Base-by-base conservation (phyloP, 53 echinoderm and acorn worm species). In the Temnopleurus reevesii region DNA sequence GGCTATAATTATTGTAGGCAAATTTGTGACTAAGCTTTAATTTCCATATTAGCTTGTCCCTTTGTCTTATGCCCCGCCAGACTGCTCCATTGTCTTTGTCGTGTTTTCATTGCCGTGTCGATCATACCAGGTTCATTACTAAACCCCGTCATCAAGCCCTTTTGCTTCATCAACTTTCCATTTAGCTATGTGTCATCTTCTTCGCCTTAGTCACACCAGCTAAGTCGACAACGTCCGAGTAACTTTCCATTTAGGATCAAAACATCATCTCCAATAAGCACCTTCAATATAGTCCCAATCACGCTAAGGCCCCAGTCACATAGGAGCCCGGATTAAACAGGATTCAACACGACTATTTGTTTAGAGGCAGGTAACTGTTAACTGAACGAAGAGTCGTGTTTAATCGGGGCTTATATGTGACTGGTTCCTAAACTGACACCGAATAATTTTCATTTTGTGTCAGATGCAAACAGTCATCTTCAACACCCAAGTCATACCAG, bases 121-220 rank as follows among this genome's bases (percentile, higher is more conserved):
- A 71, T 49, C 49, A 47, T 13, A 79, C 79, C 79, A 3, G 9
- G 30, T 26, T 79, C 27, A 79, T 79, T n/a, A 76, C 76, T 43
- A 36, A n/a, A 76, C 41, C 44, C 60, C 60, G 60, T 28, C 60
- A 15, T 51, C 76, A 21, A 17, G 8, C 53, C 15, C 53, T n/a
- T 47, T 28, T 49, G 79, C 46, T 29, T 79, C 79, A 79, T 79
- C 79, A 79, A 79, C 79, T 79, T 79, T 79, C 51, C 79, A 79
- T 79, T 79, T 46, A 28, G 7, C 8, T 28, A 79, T 79, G 79
- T 79, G 79, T 79, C 79, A 79, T 79, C 79, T 49, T 38, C 12
- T 12, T n/a, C 18, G 2, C 30, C 60, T 4, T 1, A 12, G 60
- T 60, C 60, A 60, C 60, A 60, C 60, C 60, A 5, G 10, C 31